Evolutionary conservation across 2,113 vertebrate species (phyloP).

Genomic region (Ochotona curzoniae): DNA sequence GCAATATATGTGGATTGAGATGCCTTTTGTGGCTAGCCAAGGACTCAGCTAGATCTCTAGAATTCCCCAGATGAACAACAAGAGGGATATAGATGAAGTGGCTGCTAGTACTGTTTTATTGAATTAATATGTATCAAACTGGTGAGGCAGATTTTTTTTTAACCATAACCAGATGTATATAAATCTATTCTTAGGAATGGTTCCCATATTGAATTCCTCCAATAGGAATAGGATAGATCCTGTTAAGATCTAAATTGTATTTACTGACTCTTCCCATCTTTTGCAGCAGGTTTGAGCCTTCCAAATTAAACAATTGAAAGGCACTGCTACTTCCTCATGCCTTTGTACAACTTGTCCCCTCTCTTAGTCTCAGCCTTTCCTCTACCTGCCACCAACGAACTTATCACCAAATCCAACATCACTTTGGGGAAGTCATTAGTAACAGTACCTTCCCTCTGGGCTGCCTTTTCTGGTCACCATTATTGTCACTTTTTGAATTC

Average conservation of each 20-base stretch:
- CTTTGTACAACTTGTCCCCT: not conserved
- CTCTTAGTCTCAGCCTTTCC: not conserved
- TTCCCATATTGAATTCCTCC: not conserved
- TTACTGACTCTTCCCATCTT: not conserved
- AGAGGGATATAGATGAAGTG: not conserved
- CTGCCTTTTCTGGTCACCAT: not conserved
- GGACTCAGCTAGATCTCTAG: not conserved
- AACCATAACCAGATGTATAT: not conserved
- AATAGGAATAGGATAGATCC: not conserved
- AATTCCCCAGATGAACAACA: not conserved
- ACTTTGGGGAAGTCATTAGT: not conserved
- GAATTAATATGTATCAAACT: not conserved
- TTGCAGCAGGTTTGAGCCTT: not conserved
- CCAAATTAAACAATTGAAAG: constrained; percentile 13
- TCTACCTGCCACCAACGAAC: not conserved
- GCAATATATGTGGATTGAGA: not conserved
- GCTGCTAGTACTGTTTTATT: not conserved
- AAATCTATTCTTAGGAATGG: not conserved
- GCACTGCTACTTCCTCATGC: not conserved
- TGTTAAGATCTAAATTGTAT: not conserved
- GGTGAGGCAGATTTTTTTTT: not conserved
- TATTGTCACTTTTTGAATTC: not conserved
- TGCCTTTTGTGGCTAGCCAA: not conserved
- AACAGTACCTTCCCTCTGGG: not conserved
- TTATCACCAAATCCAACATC: not conserved